Percentiles rank a stretch among this genome's conserved stretches.
These are phyloP conservation scores for Sarcophaga peregrina DNA, from an alignment of 1,140 invertebrate species.

Conservation along the genomic window DNA sequence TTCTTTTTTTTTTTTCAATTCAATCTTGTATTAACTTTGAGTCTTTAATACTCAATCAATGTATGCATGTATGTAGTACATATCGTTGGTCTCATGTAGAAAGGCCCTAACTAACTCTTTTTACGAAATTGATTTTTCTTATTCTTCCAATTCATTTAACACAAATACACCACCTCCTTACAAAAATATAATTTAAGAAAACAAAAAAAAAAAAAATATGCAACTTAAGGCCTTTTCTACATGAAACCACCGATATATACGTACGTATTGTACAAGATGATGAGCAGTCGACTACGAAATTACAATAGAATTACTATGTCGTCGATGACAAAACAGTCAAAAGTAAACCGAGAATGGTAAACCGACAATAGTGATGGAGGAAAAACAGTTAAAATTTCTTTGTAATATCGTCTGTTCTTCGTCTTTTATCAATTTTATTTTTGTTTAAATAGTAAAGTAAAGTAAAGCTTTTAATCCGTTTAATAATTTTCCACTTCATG, in stretches of 20 bases:
- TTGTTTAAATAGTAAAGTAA: no score
- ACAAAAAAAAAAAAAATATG: no score
- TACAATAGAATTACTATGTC: conserved; percentile 1
- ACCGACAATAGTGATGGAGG: background rate
- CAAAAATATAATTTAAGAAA: no score
- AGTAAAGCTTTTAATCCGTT: background rate
- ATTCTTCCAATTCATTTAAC: no score
- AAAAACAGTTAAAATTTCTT: background rate
- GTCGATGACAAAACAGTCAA: background rate
- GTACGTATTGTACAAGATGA: background rate
- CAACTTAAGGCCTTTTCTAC: no score
- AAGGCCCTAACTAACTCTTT: no score
- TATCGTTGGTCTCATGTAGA: no score
- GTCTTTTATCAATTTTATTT: background rate
- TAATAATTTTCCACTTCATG: background rate
- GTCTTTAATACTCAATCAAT: background rate
- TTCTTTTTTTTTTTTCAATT: no score
- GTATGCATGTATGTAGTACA: background rate
- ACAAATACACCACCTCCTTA: no score
- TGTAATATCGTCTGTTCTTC: background rate
- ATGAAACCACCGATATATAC: no score
- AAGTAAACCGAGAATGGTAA: background rate
- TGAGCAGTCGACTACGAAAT: background rate
- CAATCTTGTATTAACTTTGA: no score
- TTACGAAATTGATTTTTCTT: no score